These are phyloP conservation scores for zebrafish (Danio rerio) DNA, from an alignment of 2,113 vertebrate genomes.

Conservation along the genomic window DNA sequence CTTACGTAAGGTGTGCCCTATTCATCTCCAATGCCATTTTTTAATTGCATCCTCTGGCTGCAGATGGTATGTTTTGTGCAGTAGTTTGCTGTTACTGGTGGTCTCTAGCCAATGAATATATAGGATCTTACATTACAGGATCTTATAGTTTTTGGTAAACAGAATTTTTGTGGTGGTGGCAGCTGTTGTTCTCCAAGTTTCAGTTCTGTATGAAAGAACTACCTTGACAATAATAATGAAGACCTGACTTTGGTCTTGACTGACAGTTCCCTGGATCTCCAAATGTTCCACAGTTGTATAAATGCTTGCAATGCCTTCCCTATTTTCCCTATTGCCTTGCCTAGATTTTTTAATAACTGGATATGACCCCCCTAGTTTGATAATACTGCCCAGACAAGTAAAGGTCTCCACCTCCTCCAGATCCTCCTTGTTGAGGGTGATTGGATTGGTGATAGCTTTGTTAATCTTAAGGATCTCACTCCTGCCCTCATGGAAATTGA, in stretches of 20 bases:
- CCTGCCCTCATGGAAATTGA: too few species aligned
- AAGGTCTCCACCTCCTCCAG: too few species aligned
- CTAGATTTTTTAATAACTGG: too few species aligned
- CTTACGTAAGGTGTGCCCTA: too few species aligned
- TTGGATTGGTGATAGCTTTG: too few species aligned
- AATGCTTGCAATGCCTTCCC: neutral
- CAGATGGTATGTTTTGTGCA: neutral
- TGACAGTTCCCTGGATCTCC: neutral
- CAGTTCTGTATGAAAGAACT: neutral
- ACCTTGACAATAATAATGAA: neutral
- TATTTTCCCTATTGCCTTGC: too few species aligned
- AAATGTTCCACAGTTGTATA: neutral
- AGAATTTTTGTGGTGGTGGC: neutral
- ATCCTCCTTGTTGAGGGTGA: too few species aligned
- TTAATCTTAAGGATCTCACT: too few species aligned
- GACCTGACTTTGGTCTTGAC: neutral
- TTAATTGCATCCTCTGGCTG: neutral
- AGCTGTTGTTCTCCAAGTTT: neutral
- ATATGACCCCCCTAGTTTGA: too few species aligned
- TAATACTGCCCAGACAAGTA: too few species aligned
- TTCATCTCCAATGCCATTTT: neutral
- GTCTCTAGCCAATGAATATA: neutral
- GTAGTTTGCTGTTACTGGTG: neutral
- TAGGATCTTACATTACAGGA: neutral
- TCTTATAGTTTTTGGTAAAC: neutral